Base-by-base conservation (phyloP, 1,140 invertebrate genomes). In the Proales similis region DNA sequence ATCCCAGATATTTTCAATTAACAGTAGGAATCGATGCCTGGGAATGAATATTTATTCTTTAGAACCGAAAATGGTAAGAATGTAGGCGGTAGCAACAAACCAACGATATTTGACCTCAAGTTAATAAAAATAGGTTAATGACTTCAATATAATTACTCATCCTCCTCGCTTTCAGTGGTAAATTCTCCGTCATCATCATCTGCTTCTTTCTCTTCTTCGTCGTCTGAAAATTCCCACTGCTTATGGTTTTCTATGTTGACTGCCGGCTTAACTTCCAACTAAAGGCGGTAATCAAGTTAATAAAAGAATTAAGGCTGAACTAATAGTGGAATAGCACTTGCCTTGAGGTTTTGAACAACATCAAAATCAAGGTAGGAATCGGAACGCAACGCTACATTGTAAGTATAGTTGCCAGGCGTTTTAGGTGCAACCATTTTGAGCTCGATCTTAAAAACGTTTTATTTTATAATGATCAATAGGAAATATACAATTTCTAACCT, bases 371-470 rank as follows among this genome's bases (percentile, higher is more conserved):
- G 69, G 66, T 96, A 99, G 4, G 92, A 96, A 79, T 99, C 95
- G 68, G 87, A 90, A 65, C 90, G 78, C 48, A 99, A 80, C 71
- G 88, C 87, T 26, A 97, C 88, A n/a, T 86, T 85, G 70, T 94
- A 92, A 14, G 86, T 87, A 77, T 94, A 97, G 32, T 87, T 77
- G 20, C 88, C 90, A 51, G 88, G 86, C 83, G 89, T 91, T 53
- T 81, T 79, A 33, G 94, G 94, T 63, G 94, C 94, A 3, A 90
- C 90, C 72, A 99, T 97, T 70, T 90, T 87, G 62, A 98, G 78
- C 73, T 94, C 88, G 64, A 95, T 81, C 80, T 94, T 84, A 20
- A 46, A 30, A 3, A 17, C n/a, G n/a, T n/a, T n/a, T n/a, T n/a
- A n/a, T n/a, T n/a, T 3, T 12, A 45, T 7, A 47, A 12, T 43